These are phyloP conservation scores for Novumbra hubbsi DNA, from an alignment of 2,797 vertebrate genomes.

Conservation along the genomic window DNA sequence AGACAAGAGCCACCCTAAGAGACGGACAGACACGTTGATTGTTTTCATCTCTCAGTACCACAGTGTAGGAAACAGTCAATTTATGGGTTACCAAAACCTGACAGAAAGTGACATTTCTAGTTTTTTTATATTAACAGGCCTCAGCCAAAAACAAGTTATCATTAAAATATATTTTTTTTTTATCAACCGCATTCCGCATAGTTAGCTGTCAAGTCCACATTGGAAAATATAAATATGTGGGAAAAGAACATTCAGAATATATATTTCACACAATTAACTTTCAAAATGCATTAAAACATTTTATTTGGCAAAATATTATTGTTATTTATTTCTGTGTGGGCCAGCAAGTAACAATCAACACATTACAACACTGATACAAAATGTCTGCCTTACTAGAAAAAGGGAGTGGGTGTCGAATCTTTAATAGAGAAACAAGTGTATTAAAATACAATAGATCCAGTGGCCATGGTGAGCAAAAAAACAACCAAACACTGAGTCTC, in stretches of 20 bases:
- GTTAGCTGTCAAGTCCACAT: no score
- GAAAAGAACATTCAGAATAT: no score
- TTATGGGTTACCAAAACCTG: not conserved
- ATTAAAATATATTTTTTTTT: no score
- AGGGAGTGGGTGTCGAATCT: slow-evolving; percentile 36
- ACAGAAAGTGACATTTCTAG: no score
- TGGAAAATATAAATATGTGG: no score
- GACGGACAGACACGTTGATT: not conserved
- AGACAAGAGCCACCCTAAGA: not conserved
- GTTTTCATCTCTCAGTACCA: slow-evolving; percentile 6
- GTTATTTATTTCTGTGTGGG: no score
- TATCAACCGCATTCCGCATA: no score
- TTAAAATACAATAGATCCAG: slow-evolving; percentile 17
- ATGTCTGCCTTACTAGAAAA: slow-evolving; percentile 31
- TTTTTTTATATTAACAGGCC: no score
- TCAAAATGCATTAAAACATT: no score
- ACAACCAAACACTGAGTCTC: slow-evolving; percentile 38
- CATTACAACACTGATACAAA: slow-evolving; percentile 12
- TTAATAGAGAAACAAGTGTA: slow-evolving; percentile 46
- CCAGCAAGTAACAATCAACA: not conserved
- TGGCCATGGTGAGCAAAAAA: slow-evolving; percentile 14
- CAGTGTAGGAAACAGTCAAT: not conserved
- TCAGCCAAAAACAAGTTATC: no score
- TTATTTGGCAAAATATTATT: no score
- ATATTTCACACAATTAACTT: no score